Conservation (phyloP, 2,797 vertebrate species). For the Telmatherina bonti region DNA sequence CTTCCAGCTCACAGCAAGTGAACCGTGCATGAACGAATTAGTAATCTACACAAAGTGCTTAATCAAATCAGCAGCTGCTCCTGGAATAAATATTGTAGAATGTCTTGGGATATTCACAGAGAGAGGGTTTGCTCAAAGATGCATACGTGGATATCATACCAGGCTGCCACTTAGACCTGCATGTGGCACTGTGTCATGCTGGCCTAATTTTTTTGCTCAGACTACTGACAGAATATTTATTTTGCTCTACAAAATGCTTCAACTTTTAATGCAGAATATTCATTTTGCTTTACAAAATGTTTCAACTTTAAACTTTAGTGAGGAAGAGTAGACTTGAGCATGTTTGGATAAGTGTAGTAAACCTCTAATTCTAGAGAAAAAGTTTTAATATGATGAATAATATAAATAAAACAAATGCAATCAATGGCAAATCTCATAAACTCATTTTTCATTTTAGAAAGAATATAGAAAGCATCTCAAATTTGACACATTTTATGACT, state of each 20-base stretch:
- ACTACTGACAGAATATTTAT: slow-evolving; percentile 23
- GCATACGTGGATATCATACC: slow-evolving; percentile 57
- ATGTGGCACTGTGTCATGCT: slow-evolving; percentile 40
- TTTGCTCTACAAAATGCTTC: slow-evolving; percentile 14
- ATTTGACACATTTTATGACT: not conserved
- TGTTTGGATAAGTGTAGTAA: not conserved
- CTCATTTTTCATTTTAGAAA: not conserved
- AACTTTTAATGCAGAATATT: slow-evolving; percentile 23
- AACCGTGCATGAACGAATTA: slow-evolving; percentile 86
- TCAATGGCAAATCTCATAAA: not conserved
- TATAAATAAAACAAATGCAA: not conserved
- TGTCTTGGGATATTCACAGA: slow-evolving; percentile 73
- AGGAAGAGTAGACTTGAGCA: not conserved
- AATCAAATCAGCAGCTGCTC: slow-evolving; percentile 82
- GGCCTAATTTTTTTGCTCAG: slow-evolving; percentile 23
- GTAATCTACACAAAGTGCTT: slow-evolving; percentile 86
- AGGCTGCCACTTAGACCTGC: slow-evolving; percentile 54
- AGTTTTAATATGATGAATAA: not conserved
- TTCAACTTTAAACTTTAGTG: slow-evolving; percentile 6
- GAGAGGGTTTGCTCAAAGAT: slow-evolving; percentile 67
- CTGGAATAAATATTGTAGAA: slow-evolving; percentile 83
- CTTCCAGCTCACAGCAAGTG: slow-evolving; percentile 93
- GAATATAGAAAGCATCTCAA: not conserved
- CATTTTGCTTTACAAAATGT: slow-evolving; percentile 12
- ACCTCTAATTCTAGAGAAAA: too few relatives aligned